phyloP scores from a whole-genome alignment of 2,888 invertebrate genomes.

The Conomelus anceps region DNA sequence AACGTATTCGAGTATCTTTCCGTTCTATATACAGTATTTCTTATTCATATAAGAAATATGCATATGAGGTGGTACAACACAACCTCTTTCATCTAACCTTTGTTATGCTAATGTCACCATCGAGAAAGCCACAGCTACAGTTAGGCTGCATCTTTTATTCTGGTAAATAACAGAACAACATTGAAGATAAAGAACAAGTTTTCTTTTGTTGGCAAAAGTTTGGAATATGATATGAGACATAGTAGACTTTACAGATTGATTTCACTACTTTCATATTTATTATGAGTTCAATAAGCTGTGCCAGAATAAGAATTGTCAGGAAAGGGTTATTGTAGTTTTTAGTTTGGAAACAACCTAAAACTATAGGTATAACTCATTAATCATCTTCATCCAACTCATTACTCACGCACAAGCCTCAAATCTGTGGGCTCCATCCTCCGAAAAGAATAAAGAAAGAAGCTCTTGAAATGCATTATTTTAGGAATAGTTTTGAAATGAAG shows the following conservation, averaged over 20 bases:
- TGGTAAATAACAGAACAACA: background rate
- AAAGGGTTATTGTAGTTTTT: no score
- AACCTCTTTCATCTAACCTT: background rate
- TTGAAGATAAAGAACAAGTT: background rate
- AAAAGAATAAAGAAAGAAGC: no score
- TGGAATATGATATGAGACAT: background rate
- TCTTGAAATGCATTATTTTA: no score
- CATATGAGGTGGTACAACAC: no score
- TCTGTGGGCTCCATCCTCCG: no score
- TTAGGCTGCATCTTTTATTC: background rate
- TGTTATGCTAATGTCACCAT: background rate
- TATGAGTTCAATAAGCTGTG: background rate
- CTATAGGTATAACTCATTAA: no score
- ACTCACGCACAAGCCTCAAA: no score
- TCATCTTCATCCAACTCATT: no score
- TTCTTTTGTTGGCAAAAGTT: background rate
- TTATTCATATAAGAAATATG: background rate
- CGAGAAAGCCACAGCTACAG: background rate
- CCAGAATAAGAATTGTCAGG: no score
- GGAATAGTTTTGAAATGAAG: no score
- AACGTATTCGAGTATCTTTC: background rate
- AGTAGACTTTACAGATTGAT: background rate
- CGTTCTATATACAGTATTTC: background rate
- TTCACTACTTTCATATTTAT: background rate
- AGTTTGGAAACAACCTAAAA: no score